Base-by-base conservation (phyloP, 1,140 invertebrate genomes). In the Solenopsis invicta region DNA sequence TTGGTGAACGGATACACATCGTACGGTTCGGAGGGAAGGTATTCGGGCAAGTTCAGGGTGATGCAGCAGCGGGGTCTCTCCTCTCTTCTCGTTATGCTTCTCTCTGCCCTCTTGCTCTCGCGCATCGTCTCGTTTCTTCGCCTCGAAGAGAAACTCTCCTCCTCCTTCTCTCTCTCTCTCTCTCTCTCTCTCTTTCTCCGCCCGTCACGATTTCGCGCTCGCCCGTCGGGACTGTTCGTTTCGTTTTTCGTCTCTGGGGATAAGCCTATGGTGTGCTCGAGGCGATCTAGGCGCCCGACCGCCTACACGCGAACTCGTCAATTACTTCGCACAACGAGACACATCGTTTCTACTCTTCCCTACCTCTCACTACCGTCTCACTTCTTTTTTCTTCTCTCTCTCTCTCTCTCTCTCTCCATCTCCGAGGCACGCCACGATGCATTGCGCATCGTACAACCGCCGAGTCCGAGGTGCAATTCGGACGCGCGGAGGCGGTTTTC, bases 321-420 rank as follows among this genome's bases (percentile, higher is more conserved):
- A 94, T 94, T 94, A 94, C 93, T 93, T 93, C 89, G 93, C 92
- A 94, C 93, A 94, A 94, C 93, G 93, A 94, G 93, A 93, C 90
- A 91, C 90, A 91, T 91, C 90, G 89, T 91, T 91, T 87, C 90
- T 93, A 87, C 90, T 86, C 86, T 48, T 41, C 56, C 41, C 66
- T 69, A 78, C 77, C 69, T 76, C 66, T 77, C 67, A 71, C 72
- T 85, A 74, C 56, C 54, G 67, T 74, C 54, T 82, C 80, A 48
- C 59, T 80, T 69, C 45, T 89, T 87, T 78, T 54, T 75, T 48
- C 56, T 12, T 81, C 16, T 61, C 37, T 62, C 34, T 56, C 21
- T 21, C 59, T 56, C 45, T 59, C 67, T 41, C 5, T 80, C 24
- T 24, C n/a, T 64, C 45, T 64, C 50, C 21, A 61, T 80, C 75